Percentiles rank a stretch among this genome's conserved stretches.
These are phyloP conservation scores for Diarsia mendica DNA, from an alignment of 2,888 invertebrate genomes.

Conservation along the genomic window DNA sequence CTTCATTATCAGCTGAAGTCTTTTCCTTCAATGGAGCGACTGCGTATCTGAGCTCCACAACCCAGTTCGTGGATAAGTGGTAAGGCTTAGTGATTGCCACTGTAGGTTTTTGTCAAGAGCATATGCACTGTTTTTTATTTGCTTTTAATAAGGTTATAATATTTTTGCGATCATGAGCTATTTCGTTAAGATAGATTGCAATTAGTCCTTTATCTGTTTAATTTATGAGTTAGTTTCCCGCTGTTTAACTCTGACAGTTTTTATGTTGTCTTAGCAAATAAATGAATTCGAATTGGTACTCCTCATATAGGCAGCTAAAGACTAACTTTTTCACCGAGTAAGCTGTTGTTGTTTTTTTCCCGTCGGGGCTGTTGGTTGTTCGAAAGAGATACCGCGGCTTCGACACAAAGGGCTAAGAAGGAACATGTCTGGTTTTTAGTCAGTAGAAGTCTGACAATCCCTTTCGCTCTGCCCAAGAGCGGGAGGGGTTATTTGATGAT, in stretches of 20 bases:
- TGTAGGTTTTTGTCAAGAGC: neutral
- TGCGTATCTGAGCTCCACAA: neutral
- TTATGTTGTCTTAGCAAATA: too few species aligned
- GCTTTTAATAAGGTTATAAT: neutral
- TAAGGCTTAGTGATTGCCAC: neutral
- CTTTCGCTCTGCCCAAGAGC: too few species aligned
- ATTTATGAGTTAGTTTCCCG: neutral
- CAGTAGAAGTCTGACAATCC: too few species aligned
- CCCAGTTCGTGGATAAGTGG: neutral
- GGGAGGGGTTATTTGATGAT: too few species aligned
- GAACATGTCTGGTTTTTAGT: too few species aligned
- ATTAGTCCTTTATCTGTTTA: neutral
- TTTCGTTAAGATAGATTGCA: neutral
- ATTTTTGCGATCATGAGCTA: neutral
- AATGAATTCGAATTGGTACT: neutral
- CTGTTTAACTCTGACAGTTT: too few species aligned
- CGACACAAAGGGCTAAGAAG: too few species aligned
- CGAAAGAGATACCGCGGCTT: too few species aligned
- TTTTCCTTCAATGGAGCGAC: neutral
- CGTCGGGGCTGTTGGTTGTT: too few species aligned
- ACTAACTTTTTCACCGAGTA: neutral
- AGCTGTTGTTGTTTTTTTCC: neutral
- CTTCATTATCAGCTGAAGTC: neutral
- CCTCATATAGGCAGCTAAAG: neutral
- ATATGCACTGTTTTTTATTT: neutral